These are phyloP conservation scores for Coecobrya sp. DNA, from an alignment of 2,888 invertebrate species.

Conservation along the genomic window DNA sequence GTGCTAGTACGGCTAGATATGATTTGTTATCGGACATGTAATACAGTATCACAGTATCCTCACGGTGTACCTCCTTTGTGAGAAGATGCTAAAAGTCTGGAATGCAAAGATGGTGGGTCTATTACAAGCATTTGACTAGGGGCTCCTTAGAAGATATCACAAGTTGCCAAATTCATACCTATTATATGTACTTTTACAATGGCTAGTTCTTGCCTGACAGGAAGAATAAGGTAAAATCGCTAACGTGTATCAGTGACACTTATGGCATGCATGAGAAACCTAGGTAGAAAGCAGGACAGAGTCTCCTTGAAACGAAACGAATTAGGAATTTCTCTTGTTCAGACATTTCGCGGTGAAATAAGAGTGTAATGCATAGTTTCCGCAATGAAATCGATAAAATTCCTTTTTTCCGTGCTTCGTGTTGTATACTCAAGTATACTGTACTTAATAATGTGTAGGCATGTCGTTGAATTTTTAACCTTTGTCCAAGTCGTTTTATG, in stretches of 20 bases:
- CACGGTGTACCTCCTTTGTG: no score
- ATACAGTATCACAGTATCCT: no score
- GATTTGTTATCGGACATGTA: no score
- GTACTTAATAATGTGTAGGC: background rate
- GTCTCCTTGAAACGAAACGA: background rate
- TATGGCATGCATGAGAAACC: background rate
- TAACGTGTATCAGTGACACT: background rate
- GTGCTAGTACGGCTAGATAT: no score
- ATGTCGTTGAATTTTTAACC: background rate
- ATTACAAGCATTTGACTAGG: no score
- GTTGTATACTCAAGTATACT: background rate
- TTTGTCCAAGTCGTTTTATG: background rate
- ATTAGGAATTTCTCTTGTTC: background rate
- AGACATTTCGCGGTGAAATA: conserved; percentile 1
- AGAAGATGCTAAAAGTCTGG: no score
- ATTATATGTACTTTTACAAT: no score
- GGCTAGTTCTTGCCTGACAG: background rate
- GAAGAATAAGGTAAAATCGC: background rate
- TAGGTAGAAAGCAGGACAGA: background rate
- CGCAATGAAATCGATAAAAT: conserved; percentile 56
- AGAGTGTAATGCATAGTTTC: conserved; percentile 4
- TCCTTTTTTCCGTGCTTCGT: background rate
- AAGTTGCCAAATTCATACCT: no score
- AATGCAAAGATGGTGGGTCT: no score
- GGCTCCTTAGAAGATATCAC: no score